Evolutionary conservation across 2,888 invertebrate genomes (phyloP).

Genomic region (Mechanitis mazaeus): DNA sequence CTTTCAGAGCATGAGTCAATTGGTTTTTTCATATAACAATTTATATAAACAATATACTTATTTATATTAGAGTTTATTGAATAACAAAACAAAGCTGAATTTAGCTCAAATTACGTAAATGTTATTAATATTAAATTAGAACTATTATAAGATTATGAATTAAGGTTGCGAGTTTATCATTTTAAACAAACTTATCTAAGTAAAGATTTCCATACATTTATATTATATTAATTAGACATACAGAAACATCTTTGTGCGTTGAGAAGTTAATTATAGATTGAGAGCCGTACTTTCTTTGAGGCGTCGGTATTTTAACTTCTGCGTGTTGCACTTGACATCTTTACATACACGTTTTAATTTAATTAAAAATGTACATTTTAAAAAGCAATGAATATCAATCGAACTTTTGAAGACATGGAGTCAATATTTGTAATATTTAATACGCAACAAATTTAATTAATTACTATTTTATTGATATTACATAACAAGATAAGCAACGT

Average conservation of each 20-base stretch:
- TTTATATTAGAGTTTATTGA: too few relatives aligned
- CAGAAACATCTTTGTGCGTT: constrained; percentile 39
- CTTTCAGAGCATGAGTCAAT: background rate
- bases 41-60: too few relatives aligned
- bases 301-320: constrained; percentile 31
- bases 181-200: background rate
- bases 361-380: background rate
- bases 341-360: constrained; percentile 28
- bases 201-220: constrained; percentile 12
- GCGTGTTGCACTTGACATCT: constrained; percentile 33
- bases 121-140: background rate
- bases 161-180: background rate
- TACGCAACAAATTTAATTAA: too few relatives aligned
- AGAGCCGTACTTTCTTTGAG: constrained; percentile 38
- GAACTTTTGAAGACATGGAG: background rate
- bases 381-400: constrained; percentile 1
- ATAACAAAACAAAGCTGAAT: background rate
- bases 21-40: background rate
- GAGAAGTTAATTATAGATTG: constrained; percentile 39
- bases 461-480: too few relatives aligned
- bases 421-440: too few relatives aligned
- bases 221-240: constrained; percentile 23
- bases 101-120: background rate
- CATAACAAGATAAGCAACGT: too few relatives aligned
- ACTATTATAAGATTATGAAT: background rate